Percentiles rank a stretch among this genome's conserved stretches.
Conservation (phyloP, 2,888 invertebrate genomes). For the Eristalinus aeneus region DNA sequence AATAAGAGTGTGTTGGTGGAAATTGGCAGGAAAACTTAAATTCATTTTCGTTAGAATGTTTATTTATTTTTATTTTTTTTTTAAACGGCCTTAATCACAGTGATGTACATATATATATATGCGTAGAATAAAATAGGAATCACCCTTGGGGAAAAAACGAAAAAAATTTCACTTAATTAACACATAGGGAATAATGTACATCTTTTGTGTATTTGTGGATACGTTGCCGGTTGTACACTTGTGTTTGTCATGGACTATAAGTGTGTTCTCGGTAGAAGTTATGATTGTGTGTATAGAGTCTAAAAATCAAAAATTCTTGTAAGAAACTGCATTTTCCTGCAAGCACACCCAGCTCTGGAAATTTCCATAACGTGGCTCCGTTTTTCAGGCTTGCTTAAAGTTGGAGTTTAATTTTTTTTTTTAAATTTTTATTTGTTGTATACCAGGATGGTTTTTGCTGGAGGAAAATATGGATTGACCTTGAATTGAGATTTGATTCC, state of each 20-base stretch:
- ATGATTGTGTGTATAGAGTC: background rate
- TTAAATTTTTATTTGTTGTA: background rate
- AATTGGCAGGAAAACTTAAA: background rate
- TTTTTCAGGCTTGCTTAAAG: background rate
- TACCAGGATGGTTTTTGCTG: conserved; percentile 5
- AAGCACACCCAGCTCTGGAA: conserved; percentile 45
- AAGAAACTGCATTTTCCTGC: conserved; percentile 28
- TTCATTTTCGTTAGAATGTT: background rate
- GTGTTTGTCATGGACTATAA: background rate
- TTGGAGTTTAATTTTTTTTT: background rate
- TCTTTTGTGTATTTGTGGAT: conserved; percentile 1
- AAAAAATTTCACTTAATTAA: background rate
- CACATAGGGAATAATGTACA: background rate
- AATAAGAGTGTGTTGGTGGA: background rate
- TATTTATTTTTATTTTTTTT: background rate
- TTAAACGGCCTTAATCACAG: background rate
- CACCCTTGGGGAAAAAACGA: background rate
- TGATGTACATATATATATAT: background rate
- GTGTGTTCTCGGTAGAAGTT: background rate
- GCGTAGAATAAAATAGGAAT: background rate
- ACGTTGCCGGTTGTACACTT: conserved; percentile 1
- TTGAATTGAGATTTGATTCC: conserved; percentile 16
- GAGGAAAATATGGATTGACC: conserved; percentile 19
- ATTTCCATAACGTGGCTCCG: conserved; percentile 18
- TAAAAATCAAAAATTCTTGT: conserved; percentile 15